These are phyloP conservation scores for Passer domesticus DNA, from an alignment of 2,113 vertebrate genomes.

Conservation along the genomic window DNA sequence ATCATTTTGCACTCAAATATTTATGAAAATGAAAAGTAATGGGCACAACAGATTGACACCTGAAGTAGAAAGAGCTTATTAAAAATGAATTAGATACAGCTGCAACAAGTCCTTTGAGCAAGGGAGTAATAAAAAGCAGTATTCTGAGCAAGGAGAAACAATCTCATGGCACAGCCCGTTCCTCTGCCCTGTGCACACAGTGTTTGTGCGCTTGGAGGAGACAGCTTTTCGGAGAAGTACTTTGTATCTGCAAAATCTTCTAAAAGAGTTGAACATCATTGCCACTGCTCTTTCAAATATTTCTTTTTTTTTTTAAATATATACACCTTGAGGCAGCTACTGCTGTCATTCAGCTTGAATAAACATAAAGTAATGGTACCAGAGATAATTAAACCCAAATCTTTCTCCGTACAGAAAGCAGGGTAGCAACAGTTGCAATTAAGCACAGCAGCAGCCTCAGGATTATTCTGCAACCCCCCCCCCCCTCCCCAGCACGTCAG, in stretches of 20 bases:
- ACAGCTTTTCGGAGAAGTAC: neutral
- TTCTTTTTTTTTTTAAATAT: neutral
- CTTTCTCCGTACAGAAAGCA: neutral
- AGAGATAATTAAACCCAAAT: neutral
- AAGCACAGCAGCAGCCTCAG: neutral
- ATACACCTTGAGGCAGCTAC: neutral
- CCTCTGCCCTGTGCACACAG: neutral
- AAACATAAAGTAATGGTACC: neutral
- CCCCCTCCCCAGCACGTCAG: too few relatives aligned
- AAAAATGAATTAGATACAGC: constrained; percentile 61
- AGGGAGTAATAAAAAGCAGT: constrained; percentile 38
- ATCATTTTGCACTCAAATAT: neutral
- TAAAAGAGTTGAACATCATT: neutral
- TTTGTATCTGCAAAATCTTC: neutral
- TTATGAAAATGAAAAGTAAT: constrained; percentile 50
- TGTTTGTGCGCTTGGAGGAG: neutral
- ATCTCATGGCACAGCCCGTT: neutral
- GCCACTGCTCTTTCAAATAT: neutral
- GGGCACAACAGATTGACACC: constrained; percentile 29
- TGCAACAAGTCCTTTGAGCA: constrained; percentile 30
- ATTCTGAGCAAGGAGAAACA: constrained; percentile 10
- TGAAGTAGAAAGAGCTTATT: constrained; percentile 53
- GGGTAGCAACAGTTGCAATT: neutral
- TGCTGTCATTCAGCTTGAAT: neutral
- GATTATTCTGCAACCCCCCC: neutral